Base-by-base conservation (phyloP, 2,797 vertebrate species). In the Pseudochaenichthys georgianus region DNA sequence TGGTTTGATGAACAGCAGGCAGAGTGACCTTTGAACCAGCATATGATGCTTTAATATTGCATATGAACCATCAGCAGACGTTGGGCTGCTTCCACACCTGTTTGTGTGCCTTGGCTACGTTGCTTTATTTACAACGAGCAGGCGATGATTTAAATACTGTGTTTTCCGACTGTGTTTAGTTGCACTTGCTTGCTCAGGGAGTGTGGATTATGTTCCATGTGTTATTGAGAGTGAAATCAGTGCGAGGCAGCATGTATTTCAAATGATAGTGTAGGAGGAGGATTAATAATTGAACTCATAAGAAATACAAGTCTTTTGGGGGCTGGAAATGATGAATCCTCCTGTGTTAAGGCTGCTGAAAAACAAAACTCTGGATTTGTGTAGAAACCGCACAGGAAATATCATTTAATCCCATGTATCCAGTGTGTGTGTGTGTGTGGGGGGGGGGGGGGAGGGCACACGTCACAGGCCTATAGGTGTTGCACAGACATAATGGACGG, bases 1-100 rank as follows among this genome's bases (percentile, higher is more conserved):
- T 90, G 90, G 85, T 58, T 88, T 87, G 23, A 69, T 63, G 79
- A 91, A 82, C 91, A 92, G 88, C 84, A 82, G 89, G 90, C 85
- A 53, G 73, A 42, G 70, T 88, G 88, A 91, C 87, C 90, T 89
- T 88, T 90, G 90, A 91, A 89, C 90, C 77, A 13, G 59, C 80
- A 79, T 87, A 88, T 83, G 85, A 92, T 88, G 85, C 88, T 84
- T 91, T 88, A 85, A 92, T 92, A 88, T 89, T 77, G 71, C 84
- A 87, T 85, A 74, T 75, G 64, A 84, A 74, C 62, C 73, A 19
- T 63, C 48, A 85, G 78, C 79, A 82, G 78, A 75, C 64, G 65
- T 34, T 4, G 3, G 41, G 62, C 81, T 81, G 72, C 81, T 66
- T 62, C 68, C 83, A 86, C 86, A 89, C 91, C 84, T 87, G 88